Evolutionary conservation across 2,797 vertebrate genomes (phyloP), one percentile per base, ranked within the genome.

Genomic region (Schizopygopsis malacanthus): DNA sequence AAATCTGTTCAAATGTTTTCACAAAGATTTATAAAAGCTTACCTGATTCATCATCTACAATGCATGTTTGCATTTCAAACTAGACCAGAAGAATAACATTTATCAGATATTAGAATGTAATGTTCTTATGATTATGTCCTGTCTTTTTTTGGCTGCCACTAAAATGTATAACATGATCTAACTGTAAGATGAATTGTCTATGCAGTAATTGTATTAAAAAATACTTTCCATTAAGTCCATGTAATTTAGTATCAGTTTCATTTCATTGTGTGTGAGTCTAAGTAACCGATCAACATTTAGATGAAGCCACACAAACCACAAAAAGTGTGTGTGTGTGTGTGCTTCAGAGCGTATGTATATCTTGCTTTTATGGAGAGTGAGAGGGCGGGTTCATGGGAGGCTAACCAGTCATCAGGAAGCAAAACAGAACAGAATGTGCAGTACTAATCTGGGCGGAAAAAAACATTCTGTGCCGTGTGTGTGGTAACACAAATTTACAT

Each of bases 401-500:
- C 94, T 93, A 94, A 93, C 92, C 92, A 94, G 94, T 94, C 95
- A 95, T 96, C 95, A 96, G 95, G 96, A 96, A 95, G 95, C 94
- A 94, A 95, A 95, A 95, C 91, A 95, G 95, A 95, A 95, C 95
- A 96, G 95, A 95, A 95, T 95, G 96, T 96, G 94, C 95, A 92
- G 95, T 95, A 91, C 95, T 95, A 95, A 95, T 95, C 95, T 95
- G 93, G 94, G 94, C 94, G 93, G 94, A 95, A 95, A 95, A 95
- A 90, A 84, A 86, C 82, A 90, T 79, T 61, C 75, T 76, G 73
- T 83, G 92, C 92, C 79, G 91, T 93, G 93, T 93, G 93, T 92
- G 93, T 93, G 91, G 92, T 92, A 91, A 88, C 83, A 88, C 39
- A 84, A 78, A 77, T 69, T 87, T 85, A 85, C 85, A 70, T 73